phyloP scores from a whole-genome alignment of 2,113 vertebrate species.

The Alligator sinensis region DNA sequence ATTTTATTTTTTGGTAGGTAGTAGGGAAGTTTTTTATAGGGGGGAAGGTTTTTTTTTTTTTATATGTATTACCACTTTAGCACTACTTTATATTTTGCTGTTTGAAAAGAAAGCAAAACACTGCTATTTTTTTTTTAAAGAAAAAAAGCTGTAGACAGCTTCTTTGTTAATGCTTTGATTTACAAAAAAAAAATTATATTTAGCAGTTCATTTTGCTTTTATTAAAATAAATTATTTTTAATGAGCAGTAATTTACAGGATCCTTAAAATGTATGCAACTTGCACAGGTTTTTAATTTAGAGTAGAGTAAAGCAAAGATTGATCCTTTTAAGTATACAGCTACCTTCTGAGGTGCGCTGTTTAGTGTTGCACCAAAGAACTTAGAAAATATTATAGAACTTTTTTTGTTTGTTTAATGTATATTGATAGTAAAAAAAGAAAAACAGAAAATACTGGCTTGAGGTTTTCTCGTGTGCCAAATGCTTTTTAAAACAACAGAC shows the following conservation, averaged over 20 bases:
- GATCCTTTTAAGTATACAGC: background rate
- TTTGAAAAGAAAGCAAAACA: background rate
- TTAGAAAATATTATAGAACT: constrained; percentile 48
- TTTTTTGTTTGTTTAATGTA: constrained; percentile 55
- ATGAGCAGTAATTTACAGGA: background rate
- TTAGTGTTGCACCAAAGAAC: background rate
- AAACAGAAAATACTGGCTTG: constrained; percentile 25
- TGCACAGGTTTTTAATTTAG: background rate
- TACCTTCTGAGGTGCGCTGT: background rate
- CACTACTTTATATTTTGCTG: too few species aligned
- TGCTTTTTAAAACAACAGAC: constrained; percentile 71
- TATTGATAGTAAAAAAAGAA: constrained; percentile 43
- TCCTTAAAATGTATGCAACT: background rate
- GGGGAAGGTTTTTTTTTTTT: background rate
- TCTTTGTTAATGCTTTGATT: background rate
- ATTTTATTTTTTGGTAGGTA: background rate
- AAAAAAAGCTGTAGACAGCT: background rate
- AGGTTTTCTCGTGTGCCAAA: constrained; percentile 69
- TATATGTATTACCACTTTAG: too few species aligned
- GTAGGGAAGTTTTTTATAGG: background rate
- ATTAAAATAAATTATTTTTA: background rate
- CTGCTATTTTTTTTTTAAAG: background rate
- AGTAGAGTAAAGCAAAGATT: background rate
- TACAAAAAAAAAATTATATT: background rate
- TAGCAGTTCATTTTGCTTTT: background rate